Base-by-base conservation (phyloP, 1,140 invertebrate species). In the Neoseiulus cucumeris region DNA sequence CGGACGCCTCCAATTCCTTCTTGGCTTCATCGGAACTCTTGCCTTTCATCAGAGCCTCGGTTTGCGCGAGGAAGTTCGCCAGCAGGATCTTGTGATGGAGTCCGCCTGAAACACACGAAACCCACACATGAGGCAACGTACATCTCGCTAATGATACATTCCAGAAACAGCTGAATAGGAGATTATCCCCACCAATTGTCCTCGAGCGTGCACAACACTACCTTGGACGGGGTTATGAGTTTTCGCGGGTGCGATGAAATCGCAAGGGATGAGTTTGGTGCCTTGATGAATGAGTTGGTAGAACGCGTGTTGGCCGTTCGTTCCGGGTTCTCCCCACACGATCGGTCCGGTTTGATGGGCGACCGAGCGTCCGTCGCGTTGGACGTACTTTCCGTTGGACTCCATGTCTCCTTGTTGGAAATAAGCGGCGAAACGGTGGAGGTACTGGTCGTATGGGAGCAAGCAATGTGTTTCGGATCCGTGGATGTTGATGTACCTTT, bases 371-470 rank as follows among this genome's bases (percentile, higher is more conserved):
- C 90, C 89, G 69, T 80, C 81, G 44, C 86, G 81, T 9, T 88
- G 94, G 0, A 83, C 76, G 72, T 76, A 78, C 80, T 99, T 99
- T 71, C 96, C 96, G 79, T 99, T 99, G 68, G 91, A 96, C 78
- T 99, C 96, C 96, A 99, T 99, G 75, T 99, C 96, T 12, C 94
- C 95, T 80, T 99, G 96, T 79, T 99, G 96, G 78, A 99, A 98
- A 77, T 99, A 98, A 12, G 96, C 94, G 42, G 96, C 89, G 79
- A 99, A 98, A 72, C 94, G 84, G 74, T 98, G 95, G 69, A 99
- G 76, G 76, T 98, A 99, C 78, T 99, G 82, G 76, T 99, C 96
- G 77, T 99, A 99, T 0, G 96, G 96, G 44, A 99, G 78, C 0
- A 99, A 79, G 7, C 91, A 89, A 72, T 97, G 90, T 0, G 93